A percentile compares a stretch with the other conserved stretches of the same genome.
Evolutionary conservation across 2,113 vertebrate genomes (phyloP).

Genomic region (Centropus bengalensis): DNA sequence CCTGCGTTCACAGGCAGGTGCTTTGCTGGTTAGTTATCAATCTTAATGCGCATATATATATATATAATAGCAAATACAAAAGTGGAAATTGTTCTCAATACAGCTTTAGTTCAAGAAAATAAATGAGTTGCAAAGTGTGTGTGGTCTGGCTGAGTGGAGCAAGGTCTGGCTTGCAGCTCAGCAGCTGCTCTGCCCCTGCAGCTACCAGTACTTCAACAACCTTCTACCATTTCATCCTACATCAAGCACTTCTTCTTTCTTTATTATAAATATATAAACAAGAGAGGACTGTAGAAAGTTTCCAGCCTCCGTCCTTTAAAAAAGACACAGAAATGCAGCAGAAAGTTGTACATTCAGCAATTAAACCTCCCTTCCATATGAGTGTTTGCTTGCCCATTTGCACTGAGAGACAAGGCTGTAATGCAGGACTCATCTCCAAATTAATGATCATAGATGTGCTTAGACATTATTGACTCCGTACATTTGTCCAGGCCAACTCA

Average conservation of each 20-base stretch:
- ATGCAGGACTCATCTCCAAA: neutral
- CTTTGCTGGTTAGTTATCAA: neutral
- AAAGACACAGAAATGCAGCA: neutral
- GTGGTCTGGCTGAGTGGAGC: neutral
- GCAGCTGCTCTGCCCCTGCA: neutral
- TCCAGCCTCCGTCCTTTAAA: neutral
- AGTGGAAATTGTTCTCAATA: neutral
- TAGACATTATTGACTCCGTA: rapidly evolving
- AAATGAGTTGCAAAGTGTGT: neutral
- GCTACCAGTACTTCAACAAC: neutral
- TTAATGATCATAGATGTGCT: neutral
- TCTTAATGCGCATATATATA: neutral
- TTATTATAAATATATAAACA: neutral
- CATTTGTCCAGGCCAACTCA: neutral
- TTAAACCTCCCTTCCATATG: neutral
- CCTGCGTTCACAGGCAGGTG: neutral
- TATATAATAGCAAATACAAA: neutral
- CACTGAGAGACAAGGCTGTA: neutral
- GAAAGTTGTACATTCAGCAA: neutral
- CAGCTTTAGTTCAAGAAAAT: neutral
- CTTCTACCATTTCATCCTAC: neutral
- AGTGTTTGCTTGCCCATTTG: neutral
- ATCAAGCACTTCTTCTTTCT: neutral
- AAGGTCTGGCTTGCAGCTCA: neutral
- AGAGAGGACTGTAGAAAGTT: neutral